Evolutionary conservation across 2,888 invertebrate genomes (phyloP).

Genomic region (Autographa pulchrina): DNA sequence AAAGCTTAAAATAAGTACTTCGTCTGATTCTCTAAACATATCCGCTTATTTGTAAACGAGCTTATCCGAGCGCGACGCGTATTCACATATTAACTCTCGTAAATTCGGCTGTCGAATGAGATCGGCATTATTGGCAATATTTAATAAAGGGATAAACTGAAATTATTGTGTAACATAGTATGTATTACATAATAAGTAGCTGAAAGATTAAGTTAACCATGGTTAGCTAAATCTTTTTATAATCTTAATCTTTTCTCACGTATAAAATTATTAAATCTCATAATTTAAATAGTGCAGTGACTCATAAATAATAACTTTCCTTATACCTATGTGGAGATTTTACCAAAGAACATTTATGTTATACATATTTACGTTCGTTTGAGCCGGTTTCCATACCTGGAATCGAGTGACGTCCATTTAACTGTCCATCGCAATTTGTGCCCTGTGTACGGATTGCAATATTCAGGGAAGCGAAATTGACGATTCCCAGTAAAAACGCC

Average conservation of each 20-base stretch:
- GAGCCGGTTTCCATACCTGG: no score
- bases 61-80: conserved; percentile 18
- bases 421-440: no score
- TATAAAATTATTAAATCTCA: no score
- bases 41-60: conserved; percentile 35
- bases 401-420: background rate
- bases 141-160: background rate
- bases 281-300: no score
- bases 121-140: conserved; percentile 12
- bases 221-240: no score
- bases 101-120: conserved; percentile 13
- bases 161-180: conserved; percentile 11
- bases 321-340: no score
- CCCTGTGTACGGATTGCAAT: background rate
- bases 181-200: background rate
- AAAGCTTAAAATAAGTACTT: background rate
- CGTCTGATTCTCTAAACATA: background rate
- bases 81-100: conserved; percentile 35
- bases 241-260: no score
- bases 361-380: no score
- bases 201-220: no score
- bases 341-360: no score
- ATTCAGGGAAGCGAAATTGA: background rate
- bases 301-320: no score
- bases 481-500: background rate